A percentile compares a stretch with the other conserved stretches of the same genome.
Conservation (phyloP, 1,140 invertebrate species). For the Papilio dardanus region DNA sequence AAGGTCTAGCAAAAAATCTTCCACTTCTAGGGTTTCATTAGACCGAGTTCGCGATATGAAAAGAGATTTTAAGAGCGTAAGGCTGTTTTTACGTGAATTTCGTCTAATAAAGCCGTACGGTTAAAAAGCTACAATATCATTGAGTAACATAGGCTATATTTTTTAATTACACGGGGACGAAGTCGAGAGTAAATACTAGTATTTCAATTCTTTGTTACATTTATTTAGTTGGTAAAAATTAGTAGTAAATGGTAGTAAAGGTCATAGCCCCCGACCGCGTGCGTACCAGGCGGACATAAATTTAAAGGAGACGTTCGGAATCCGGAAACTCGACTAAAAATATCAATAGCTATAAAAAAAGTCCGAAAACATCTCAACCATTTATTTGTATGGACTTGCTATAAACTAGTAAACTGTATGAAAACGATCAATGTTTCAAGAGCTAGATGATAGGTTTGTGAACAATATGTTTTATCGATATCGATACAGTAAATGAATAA, state of each 20-base stretch:
- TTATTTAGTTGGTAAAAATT: no score
- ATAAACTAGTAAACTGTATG: constrained; percentile 42
- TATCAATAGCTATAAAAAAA: constrained; percentile 32
- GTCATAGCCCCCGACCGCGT: constrained; percentile 2
- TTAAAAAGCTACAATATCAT: no score
- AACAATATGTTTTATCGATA: constrained; percentile 47
- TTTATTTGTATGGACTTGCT: background rate
- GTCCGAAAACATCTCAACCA: background rate
- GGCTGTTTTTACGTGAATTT: no score
- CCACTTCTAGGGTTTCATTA: no score
- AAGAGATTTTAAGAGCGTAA: no score
- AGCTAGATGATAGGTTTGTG: constrained; percentile 50
- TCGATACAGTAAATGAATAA: background rate
- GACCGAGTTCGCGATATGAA: no score
- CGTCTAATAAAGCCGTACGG: no score
- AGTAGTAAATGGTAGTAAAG: background rate
- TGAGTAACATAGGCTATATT: no score
- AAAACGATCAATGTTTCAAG: constrained; percentile 65
- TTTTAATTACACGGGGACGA: no score
- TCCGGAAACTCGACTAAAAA: constrained; percentile 35
- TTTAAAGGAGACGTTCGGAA: constrained; percentile 15
- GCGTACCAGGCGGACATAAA: constrained; percentile 31
- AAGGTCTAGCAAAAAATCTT: no score
- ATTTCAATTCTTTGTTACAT: background rate
- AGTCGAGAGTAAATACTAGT: no score